Conservation (phyloP, 2,888 invertebrate genomes). For the Scaptomyza caliginosa region DNA sequence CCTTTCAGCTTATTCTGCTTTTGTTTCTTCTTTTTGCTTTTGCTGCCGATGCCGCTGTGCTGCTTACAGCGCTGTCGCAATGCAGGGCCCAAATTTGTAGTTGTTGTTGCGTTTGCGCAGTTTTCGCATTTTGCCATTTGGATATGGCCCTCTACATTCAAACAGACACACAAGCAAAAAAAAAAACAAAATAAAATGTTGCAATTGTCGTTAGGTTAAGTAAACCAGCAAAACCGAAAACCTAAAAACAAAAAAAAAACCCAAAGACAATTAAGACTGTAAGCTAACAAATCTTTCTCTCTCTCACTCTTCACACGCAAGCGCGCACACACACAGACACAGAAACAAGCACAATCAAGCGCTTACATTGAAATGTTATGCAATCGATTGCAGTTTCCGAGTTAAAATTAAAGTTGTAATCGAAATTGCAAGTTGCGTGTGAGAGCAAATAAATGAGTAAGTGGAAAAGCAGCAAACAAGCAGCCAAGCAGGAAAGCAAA, state of each 20-base stretch:
- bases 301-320: conserved; percentile 2
- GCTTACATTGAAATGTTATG: conserved; percentile 44
- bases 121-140: conserved; percentile 55
- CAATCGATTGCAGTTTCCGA: conserved; percentile 58
- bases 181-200: conserved; percentile 36
- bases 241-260: too few species aligned
- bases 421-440: conserved; percentile 57
- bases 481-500: conserved; percentile 24
- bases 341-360: not conserved
- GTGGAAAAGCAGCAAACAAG: conserved; percentile 13
- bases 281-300: conserved; percentile 30
- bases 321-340: not conserved
- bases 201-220: conserved; percentile 51
- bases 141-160: conserved; percentile 39
- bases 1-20: conserved; percentile 7
- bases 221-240: conserved; percentile 36
- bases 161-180: not conserved
- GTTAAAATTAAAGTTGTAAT: conserved; percentile 41
- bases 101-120: conserved; percentile 55
- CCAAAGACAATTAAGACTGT: conserved; percentile 41
- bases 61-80: conserved; percentile 43
- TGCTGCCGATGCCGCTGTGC: conserved; percentile 34
- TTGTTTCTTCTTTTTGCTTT: conserved; percentile 6
- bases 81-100: conserved; percentile 13
- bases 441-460: conserved; percentile 4